Conservation (phyloP, 2,888 invertebrate species). For the Pandemis heparana region DNA sequence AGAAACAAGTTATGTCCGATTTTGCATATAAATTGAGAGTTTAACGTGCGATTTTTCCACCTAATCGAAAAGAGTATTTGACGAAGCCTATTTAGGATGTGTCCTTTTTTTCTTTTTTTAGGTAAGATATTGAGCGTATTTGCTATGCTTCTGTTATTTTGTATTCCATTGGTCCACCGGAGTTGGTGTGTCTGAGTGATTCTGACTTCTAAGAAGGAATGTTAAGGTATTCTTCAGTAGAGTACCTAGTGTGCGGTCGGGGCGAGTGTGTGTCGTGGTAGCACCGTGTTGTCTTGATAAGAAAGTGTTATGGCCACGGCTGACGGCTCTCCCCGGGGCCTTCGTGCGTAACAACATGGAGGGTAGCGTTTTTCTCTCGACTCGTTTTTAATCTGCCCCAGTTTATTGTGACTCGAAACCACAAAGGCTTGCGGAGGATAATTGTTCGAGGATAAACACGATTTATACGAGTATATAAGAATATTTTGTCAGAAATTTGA, state of each 20-base stretch:
- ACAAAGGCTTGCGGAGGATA: slow-evolving; percentile 22
- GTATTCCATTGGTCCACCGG: slow-evolving; percentile 32
- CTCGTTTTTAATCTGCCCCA: slow-evolving; percentile 68
- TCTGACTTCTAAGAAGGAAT: slow-evolving; percentile 21
- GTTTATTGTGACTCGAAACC: slow-evolving; percentile 58
- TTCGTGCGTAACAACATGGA: slow-evolving; percentile 65
- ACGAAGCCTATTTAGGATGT: not conserved
- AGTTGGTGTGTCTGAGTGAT: not conserved
- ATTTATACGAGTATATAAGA: not conserved
- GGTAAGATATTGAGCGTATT: not conserved
- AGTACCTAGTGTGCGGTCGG: slow-evolving; percentile 3
- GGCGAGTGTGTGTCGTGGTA: slow-evolving; percentile 47
- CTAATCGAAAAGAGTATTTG: not conserved
- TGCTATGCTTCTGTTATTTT: slow-evolving; percentile 17
- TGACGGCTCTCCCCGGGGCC: slow-evolving; percentile 66
- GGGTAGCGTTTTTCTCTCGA: slow-evolving; percentile 57
- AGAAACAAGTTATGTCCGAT: not conserved
- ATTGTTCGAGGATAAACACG: not conserved
- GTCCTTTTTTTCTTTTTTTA: not conserved
- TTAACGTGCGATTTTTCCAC: not conserved
- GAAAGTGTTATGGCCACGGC: slow-evolving; percentile 71
- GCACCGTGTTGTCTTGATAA: slow-evolving; percentile 72
- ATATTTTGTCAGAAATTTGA: not conserved
- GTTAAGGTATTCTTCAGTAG: slow-evolving; percentile 15
- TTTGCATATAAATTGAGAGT: not conserved